Evolutionary conservation across 1,140 invertebrate genomes (phyloP), one percentile per base, ranked within the genome.

Genomic region (Hylaeus volcanicus): DNA sequence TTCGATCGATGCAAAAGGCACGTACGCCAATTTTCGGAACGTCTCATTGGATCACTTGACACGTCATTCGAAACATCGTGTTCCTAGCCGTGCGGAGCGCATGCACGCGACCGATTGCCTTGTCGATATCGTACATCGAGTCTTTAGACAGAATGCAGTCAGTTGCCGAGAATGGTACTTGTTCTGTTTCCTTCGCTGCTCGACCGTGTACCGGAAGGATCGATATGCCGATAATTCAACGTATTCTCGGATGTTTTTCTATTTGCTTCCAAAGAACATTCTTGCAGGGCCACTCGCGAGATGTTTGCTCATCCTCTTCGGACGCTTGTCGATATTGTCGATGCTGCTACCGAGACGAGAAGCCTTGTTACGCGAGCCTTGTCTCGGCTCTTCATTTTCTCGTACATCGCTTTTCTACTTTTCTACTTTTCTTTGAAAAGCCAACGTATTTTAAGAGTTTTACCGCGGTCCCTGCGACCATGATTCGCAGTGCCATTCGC

Each of bases 361-460:
- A 65, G 61, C 60, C 70, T 79, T 39, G 77, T 79, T 74, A 79
- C 70, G 15, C 48, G 51, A 41, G 26, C 26, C 26, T 26, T 26
- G 26, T 26, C 26, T 26, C 51, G 39, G 55, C 76, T 78, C 60
- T 26, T 71, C 48, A 55, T 45, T 41, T 55, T 60, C 66, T 41
- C 26, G 45, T 12, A 5, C 11, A 12, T 1, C 65, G 14, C 26
- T 26, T 26, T 26, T 26, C 26, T 26, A 26, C 26, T 26, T 26
- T 26, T 26, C 26, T 12, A n/a, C 58, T 65, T 11, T 37, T 48
- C 70, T 39, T 79, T 74, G 56, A 55, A 60, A 26, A 79, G 37
- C 51, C 51, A 79, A 65, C 51, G 77, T 14, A n/a, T 74, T 72
- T 65, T 72, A 74, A 72, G 73, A 73, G 65, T 74, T 79, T 79